Conservation (phyloP, 2,888 invertebrate genomes). For the Amphipyra berbera region DNA sequence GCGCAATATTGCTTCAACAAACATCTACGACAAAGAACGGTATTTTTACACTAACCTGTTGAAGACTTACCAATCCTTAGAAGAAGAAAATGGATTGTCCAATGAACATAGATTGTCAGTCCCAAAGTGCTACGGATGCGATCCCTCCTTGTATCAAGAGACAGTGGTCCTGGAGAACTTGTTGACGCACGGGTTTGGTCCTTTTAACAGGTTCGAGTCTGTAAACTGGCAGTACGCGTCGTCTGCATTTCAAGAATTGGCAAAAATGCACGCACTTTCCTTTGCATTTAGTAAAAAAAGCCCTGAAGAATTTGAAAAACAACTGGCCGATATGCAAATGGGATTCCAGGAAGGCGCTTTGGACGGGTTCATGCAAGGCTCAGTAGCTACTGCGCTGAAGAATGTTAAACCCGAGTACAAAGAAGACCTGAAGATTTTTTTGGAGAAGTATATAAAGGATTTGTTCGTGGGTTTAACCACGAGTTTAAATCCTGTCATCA, state of each 20-base stretch:
- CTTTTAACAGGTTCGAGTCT: constrained; percentile 62
- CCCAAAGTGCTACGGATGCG: constrained; percentile 62
- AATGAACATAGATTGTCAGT: constrained; percentile 57
- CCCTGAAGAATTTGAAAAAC: constrained; percentile 59
- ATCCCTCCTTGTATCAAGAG: constrained; percentile 59
- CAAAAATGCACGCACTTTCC: constrained; percentile 73
- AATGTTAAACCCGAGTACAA: constrained; percentile 58
- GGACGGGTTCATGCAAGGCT: neutral
- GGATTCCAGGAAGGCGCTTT: neutral
- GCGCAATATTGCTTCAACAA: constrained; percentile 6
- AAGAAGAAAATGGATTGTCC: constrained; percentile 45
- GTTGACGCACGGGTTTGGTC: constrained; percentile 57
- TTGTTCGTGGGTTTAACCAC: constrained; percentile 38
- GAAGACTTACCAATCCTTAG: constrained; percentile 43
- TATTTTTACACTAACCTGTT: constrained; percentile 48
- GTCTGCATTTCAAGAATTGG: constrained; percentile 64
- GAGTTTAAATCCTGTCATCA: constrained; percentile 54
- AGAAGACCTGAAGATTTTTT: constrained; percentile 50
- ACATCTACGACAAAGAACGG: constrained; percentile 44
- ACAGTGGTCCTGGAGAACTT: constrained; percentile 70
- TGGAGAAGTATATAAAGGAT: constrained; percentile 24
- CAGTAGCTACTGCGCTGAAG: constrained; percentile 34
- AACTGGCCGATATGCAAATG: neutral
- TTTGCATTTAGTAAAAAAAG: constrained; percentile 64
- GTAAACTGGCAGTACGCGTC: constrained; percentile 62